Base-by-base conservation (phyloP, 2,113 vertebrate genomes). In the Podarcis cretensis region DNA sequence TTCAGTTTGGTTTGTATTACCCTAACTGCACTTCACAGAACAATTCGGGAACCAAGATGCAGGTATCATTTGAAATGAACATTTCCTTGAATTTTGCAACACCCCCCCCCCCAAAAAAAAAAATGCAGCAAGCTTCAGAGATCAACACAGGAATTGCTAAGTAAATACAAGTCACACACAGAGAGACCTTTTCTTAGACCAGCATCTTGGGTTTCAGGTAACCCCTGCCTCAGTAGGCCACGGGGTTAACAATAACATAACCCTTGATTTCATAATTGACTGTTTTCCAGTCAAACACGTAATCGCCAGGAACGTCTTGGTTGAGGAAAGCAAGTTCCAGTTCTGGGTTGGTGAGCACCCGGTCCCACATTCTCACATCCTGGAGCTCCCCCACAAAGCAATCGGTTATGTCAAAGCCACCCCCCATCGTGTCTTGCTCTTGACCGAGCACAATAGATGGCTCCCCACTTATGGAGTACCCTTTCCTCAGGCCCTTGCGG, bases 401-500 rank as follows among this genome's bases (percentile, higher is more conserved):
- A 63, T 91, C 80, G 1, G 16, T 30, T 5, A 5, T 10, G 6
- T 86, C 66, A 93, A 92, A 95, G 16, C 23, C 3, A 2, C 88
- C 91, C 57, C 77, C 27, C 1, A 30, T 86, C 1, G 6, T 13
- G n/a, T 87, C 83, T 73, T 93, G 85, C 1, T 84, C 89, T 80
- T 94, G 84, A 1, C 89, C 89, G n/a, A 94, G 73, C 21, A 94
- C 27, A 27, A 89, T 75, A 13, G 32, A 76, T 7, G 65, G 32
- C 9, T 48, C 40, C 23, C 21, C 13, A 2, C 30, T 40, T 13
- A 90, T 13, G 1, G 14, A 20, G 7, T 69, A 43, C 4, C 76
- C 79, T n/a, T n/a, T 68, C 35, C 75, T 32, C 18, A 87, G 25
- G 18, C 21, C 69, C 23, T 48, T 81, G 43, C 90, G 93, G 21